phyloP scores from a whole-genome alignment of 2,797 vertebrate species.

The Prionace glauca region DNA sequence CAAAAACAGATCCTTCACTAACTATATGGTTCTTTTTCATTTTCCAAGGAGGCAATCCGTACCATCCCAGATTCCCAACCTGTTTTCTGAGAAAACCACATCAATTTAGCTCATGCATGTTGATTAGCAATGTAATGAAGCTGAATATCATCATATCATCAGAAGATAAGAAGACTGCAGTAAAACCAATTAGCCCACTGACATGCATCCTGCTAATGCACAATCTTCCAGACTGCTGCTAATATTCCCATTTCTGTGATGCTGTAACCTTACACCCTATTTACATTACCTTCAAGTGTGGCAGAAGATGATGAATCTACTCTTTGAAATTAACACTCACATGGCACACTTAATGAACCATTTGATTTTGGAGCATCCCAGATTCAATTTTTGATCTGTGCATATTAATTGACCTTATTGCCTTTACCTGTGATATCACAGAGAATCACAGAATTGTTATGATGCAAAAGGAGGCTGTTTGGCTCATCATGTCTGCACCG shows the following conservation, averaged over 20 bases:
- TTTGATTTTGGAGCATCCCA: neutral
- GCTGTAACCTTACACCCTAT: neutral
- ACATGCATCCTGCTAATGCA: neutral
- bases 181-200: neutral
- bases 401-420: neutral
- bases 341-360: neutral
- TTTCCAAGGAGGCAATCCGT: neutral
- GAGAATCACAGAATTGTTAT: too few species aligned
- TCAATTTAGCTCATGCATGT: neutral
- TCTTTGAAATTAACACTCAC: neutral
- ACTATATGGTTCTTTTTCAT: neutral
- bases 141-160: neutral
- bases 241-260: neutral
- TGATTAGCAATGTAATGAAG: neutral
- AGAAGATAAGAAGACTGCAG: neutral
- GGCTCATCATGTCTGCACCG: too few species aligned
- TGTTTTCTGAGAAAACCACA: neutral
- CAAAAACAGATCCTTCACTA: neutral
- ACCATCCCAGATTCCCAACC: neutral
- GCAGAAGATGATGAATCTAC: neutral
- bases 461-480: too few species aligned
- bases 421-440: neutral
- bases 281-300: neutral
- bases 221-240: neutral
- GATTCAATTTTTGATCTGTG: neutral